Base-by-base conservation (phyloP, 2,888 invertebrate species). In the Latrodectus elegans region DNA sequence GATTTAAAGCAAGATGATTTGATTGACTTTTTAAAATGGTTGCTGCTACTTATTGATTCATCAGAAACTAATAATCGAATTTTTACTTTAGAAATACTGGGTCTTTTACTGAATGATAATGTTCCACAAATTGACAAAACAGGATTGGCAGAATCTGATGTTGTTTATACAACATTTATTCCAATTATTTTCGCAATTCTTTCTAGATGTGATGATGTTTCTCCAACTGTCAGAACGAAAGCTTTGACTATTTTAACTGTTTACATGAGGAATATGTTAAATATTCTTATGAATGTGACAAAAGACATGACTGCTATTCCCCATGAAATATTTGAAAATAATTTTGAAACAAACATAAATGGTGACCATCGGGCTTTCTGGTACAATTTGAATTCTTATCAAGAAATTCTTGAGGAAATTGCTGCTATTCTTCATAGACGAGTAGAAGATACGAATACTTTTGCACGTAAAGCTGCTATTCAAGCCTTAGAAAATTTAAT, bases 141-240 rank as follows among this genome's bases (percentile, higher is more conserved):
- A 15, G 64, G 64, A 8, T 22, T 81, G n/a, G 15, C 53, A 6
- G 68, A 74, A n/a, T 8, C 38, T 1, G n/a, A 67, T 10, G 8
- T 89, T 92, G 17, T 88, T 92, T 4, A 88, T 68, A 80, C 90
- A 17, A 90, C 90, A 2, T 90, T 90, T 76, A 89, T 90, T 83
- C 90, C 92, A 65, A 89, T 94, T 11, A 90, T 95, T 87, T 93
- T 93, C 17, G 93, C 94, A 8, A 92, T 94, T 76, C 92, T 94
- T 89, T 93, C 93, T 71, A 93, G 94, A 67, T 94, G 93, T 80
- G 90, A 92, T 82, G 95, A 95, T 91, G 92, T 92, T 9, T 94
- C 95, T 3, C 93, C 94, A 90, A 92, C 94, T 89, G 93, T 95
- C 67, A 93, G 95, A 72, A 93, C 94, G 72, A 94, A 94, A 91